Base-by-base conservation (phyloP, 2,888 invertebrate genomes). In the Callinectes sapidus region DNA sequence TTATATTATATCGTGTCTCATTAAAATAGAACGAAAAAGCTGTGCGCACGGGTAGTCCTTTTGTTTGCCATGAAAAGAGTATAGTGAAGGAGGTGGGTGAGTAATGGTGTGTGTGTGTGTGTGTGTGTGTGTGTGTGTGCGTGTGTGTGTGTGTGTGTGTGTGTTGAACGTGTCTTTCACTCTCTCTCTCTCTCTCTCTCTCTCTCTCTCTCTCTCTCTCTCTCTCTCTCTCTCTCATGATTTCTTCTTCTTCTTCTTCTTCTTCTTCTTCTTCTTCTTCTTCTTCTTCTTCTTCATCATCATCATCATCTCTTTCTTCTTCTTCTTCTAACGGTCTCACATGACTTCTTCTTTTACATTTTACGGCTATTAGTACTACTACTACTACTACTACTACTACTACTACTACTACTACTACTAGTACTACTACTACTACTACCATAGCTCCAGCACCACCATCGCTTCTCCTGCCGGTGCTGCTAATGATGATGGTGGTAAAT, bases 81-180 rank as follows among this genome's bases (percentile, higher is more conserved):
- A 18, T 23, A 61, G 61, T 61, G 61, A 61, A 61, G 61, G 18
- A 61, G 61, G 23, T 61, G 61, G 61, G 61, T n/a, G n/a, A n/a
- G n/a, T n/a, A 28, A n/a, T 71, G n/a, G n/a, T 71, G 66, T 71
- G 66, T 71, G n/a, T n/a, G n/a, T n/a, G n/a, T n/a, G n/a, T n/a
- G n/a, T n/a, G 66, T 71, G 66, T 71, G 66, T 71, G 66, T 71
- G 66, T 71, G 66, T 71, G 66, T 71, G 66, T 71, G 66, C n/a
- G 66, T 71, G 66, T 71, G 71, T 71, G 71, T 71, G 71, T 71
- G 71, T 71, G 71, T 71, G 87, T 87, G 87, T 87, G 48, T 87
- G 87, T n/a, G 28, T 18, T 35, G 39, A 87, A 23, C 35, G 32
- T 35, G 28, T 35, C 85, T 35, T 32, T 18, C 35, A 32, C 35